Base-by-base conservation (phyloP, 2,888 invertebrate genomes). In the Crocallis elinguaria region DNA sequence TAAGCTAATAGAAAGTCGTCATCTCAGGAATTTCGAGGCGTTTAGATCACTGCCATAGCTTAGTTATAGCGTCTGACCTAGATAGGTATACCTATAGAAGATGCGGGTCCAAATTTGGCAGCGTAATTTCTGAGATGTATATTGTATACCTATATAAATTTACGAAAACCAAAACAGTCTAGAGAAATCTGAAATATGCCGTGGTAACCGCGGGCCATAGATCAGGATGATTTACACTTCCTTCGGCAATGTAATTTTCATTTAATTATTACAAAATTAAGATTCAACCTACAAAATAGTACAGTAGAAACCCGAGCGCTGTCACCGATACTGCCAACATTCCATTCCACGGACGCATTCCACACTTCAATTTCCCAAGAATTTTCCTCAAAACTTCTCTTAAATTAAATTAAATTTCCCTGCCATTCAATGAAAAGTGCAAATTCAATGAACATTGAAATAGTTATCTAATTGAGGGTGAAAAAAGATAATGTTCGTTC, bases 391-490 rank as follows among this genome's bases (percentile, higher is more conserved):
- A 56, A 58, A 57, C 50, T 58, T 60, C 27, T 27, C 44, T 41
- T 53, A 49, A 58, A 42, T 52, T 50, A 60, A 57, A 63, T 58
- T 63, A 48, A 60, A 60, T 60, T 60, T 52, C 23, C 38, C 23
- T 23, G 39, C 44, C 36, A 45, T 53, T 48, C 41, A 53, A 53
- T 51, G 57, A 49, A 54, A 46, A 48, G 48, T 48, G 53, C 48
- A 54, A 43, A 54, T 54, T 48, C 48, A 49, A 54, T 54, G 53
- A 49, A 54, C 48, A 49, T 38, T 38, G 48, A 44, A 54, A 54
- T 54, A 54, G 53, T 54, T 54, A 38, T 43, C 48, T 54, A 43
- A 54, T 48, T 54, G 48, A 49, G 19, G 46, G 32, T 39, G 38
- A 43, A 49, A 54, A 54, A 49, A 48, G 53, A 54, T 43, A 49